A percentile compares a stretch with the other conserved stretches of the same genome.
These are phyloP conservation scores for Druon quercuslanigerum DNA, from an alignment of 1,140 invertebrate genomes.

Conservation along the genomic window DNA sequence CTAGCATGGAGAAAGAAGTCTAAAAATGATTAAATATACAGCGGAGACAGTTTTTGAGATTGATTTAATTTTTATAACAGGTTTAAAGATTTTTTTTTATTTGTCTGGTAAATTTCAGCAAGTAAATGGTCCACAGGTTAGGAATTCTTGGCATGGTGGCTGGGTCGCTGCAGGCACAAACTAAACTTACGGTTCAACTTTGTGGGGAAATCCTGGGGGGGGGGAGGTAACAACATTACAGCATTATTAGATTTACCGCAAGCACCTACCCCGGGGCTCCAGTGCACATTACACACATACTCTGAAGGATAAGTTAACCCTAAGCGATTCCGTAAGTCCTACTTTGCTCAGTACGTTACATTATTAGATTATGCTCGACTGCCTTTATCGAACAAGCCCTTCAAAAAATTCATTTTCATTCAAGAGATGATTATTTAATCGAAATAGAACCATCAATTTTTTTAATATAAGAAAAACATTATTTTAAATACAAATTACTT, in stretches of 20 bases:
- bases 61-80: background rate
- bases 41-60: background rate
- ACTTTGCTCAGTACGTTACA: constrained; percentile 45
- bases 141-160: constrained; percentile 55
- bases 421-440: no score
- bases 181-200: constrained; percentile 54
- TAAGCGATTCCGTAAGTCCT: constrained; percentile 60
- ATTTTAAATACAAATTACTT: no score
- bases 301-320: constrained; percentile 67
- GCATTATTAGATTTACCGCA: constrained; percentile 76
- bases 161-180: constrained; percentile 52
- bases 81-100: no score
- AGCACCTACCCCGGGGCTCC: constrained; percentile 71
- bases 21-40: no score
- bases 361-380: constrained; percentile 1
- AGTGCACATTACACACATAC: constrained; percentile 65
- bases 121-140: constrained; percentile 34
- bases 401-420: background rate
- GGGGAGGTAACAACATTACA: constrained; percentile 72
- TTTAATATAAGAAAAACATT: no score
- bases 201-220: constrained; percentile 38
- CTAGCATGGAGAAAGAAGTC: no score
- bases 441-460: no score
- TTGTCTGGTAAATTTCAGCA: background rate
- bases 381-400: background rate